Percentiles rank a stretch among this genome's conserved stretches.
Conservation (phyloP, 2,888 invertebrate genomes). For the Heliconius erato region DNA sequence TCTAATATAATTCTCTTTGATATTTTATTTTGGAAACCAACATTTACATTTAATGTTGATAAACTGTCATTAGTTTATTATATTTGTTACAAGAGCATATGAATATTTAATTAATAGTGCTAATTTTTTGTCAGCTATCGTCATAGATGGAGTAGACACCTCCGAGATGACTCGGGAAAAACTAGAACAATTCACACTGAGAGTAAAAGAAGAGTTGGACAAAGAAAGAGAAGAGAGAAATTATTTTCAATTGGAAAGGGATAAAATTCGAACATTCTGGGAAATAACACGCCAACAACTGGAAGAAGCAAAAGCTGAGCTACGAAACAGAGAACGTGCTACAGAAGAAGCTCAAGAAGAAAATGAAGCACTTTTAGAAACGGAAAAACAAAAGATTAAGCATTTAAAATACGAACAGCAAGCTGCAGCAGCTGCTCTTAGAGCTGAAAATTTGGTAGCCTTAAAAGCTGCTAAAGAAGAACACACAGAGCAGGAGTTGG, state of each 20-base stretch:
- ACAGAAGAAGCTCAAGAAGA: constrained; percentile 95
- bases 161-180: constrained; percentile 97
- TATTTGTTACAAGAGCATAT: not conserved
- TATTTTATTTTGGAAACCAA: no score
- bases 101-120: not conserved
- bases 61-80: no score
- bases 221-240: constrained; percentile 97
- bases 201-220: constrained; percentile 95
- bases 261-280: constrained; percentile 97
- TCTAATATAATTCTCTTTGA: no score
- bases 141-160: constrained; percentile 96
- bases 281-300: constrained; percentile 96
- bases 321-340: constrained; percentile 90
- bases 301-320: constrained; percentile 91
- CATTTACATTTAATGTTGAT: no score
- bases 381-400: constrained; percentile 96
- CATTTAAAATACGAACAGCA: constrained; percentile 97
- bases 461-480: constrained; percentile 94
- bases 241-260: constrained; percentile 97
- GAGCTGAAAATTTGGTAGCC: constrained; percentile 93
- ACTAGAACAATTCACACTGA: constrained; percentile 94
- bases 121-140: constrained; percentile 77
- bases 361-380: constrained; percentile 94
- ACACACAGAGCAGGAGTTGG: constrained; percentile 90
- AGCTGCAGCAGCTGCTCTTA: constrained; percentile 92